Percentiles rank a stretch among this genome's conserved stretches.
phyloP scores from a whole-genome alignment of 2,888 invertebrate genomes.

The Eristalis pertinax region DNA sequence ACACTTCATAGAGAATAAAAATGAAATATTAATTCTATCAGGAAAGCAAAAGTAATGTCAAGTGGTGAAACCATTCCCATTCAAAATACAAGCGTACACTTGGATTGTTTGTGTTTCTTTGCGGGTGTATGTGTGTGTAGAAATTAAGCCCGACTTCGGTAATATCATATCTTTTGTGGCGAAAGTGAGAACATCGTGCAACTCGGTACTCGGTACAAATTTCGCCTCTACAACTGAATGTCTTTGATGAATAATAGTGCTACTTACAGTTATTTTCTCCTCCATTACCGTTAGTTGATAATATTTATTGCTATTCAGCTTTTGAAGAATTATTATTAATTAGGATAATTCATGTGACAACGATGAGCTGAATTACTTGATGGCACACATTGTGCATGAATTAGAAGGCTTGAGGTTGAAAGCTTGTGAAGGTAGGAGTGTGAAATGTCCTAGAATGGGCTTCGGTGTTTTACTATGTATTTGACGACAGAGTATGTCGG shows the following conservation, averaged over 20 bases:
- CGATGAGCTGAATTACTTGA: neutral
- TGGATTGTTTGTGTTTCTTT: too few relatives aligned
- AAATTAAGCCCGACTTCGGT: neutral
- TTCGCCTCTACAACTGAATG: neutral
- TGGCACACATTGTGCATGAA: neutral
- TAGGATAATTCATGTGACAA: neutral
- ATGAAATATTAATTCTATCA: conserved; percentile 8
- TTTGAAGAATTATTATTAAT: neutral
- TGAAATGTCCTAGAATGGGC: too few relatives aligned
- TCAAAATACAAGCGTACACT: neutral
- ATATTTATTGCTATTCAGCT: neutral
- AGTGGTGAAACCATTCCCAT: conserved; percentile 10
- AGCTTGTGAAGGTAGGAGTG: too few relatives aligned
- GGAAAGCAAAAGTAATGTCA: conserved; percentile 29
- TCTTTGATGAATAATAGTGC: neutral
- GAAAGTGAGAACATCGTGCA: conserved; percentile 4
- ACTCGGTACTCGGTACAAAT: neutral
- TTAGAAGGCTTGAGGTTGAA: too few relatives aligned
- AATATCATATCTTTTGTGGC: neutral
- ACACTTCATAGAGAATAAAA: neutral
- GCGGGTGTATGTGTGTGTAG: neutral
- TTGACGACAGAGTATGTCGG: too few relatives aligned
- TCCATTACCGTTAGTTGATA: neutral
- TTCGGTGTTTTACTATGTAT: too few relatives aligned
- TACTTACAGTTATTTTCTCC: neutral